Evolutionary conservation across 2,888 invertebrate genomes (phyloP), one percentile per base, ranked within the genome.

Genomic region (Amaurobius ferox): DNA sequence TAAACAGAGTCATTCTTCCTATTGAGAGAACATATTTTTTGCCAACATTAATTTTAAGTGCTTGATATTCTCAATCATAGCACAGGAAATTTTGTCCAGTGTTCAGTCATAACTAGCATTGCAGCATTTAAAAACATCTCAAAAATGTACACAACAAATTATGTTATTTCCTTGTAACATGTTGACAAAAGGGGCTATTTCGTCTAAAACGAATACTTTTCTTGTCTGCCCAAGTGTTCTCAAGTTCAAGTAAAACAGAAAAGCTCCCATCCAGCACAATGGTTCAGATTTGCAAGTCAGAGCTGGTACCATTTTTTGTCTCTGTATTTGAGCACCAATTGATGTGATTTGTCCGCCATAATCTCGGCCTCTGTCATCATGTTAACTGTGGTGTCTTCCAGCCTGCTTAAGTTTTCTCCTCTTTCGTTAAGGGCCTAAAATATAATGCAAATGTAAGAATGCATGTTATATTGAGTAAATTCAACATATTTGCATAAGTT

Each of bases 281-380:
- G 74, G 62, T 81, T 55, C 40, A 67, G 62, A 48, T 81, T 74
- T 68, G 32, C 30, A 78, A 86, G 86, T 96, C 95, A 98, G 94
- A 98, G 96, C 93, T 98, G 98, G 93, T 98, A 99, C 98, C 98
- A 99, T 94, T 98, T 98, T 94, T 98, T 98, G 94, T 98, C 98
- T 93, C 97, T 98, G 93, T 97, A 97, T 93, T 97, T 98, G 93
- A 96, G 94, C 97, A 98, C 96, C 91, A 98, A 94, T 91, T 96
- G 95, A 93, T 97, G 97, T 89, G 98, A 96, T 88, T 95, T 94
- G 87, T 94, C 93, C 87, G 96, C 94, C 92, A 97, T 98, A 91
- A 95, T 95, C 91, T 96, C 96, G 86, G 96, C 96, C 92, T 96
- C 95, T 90, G 93, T 93, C 93, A 95, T 94, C 98, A 99, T 97